These are phyloP conservation scores for Dysmachus trigonus DNA, from an alignment of 2,888 invertebrate species.

Conservation along the genomic window DNA sequence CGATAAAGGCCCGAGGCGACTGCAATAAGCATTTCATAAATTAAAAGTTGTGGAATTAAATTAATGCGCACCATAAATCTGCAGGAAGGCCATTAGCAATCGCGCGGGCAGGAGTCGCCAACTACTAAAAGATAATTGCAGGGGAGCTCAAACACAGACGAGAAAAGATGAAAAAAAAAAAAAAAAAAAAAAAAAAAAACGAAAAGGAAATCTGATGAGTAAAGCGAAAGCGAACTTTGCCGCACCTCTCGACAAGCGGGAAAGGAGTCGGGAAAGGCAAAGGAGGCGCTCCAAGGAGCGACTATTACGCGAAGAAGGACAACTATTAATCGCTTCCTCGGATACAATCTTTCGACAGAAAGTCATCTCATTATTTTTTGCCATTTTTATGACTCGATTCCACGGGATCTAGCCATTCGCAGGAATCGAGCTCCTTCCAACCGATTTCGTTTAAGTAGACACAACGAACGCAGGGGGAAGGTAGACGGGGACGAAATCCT, in stretches of 20 bases:
- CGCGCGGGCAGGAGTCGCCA: neutral
- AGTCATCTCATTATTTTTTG: constrained; percentile 32
- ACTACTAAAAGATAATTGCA: constrained; percentile 27
- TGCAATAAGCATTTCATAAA: constrained; percentile 35
- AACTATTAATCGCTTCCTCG: constrained; percentile 39
- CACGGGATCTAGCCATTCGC: constrained; percentile 3
- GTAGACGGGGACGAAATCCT: neutral
- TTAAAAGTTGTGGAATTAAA: constrained; percentile 29
- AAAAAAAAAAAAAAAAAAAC: too few relatives aligned
- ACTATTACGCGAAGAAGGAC: constrained; percentile 18
- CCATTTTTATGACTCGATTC: constrained; percentile 30
- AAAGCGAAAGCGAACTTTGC: neutral
- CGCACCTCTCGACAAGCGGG: neutral
- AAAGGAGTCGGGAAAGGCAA: too few relatives aligned
- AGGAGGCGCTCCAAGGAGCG: neutral
- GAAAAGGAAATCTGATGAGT: constrained; percentile 4
- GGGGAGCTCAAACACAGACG: neutral
- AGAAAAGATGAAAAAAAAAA: too few relatives aligned
- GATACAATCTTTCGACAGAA: constrained; percentile 27
- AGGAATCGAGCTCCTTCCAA: constrained; percentile 15
- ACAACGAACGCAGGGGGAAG: neutral
- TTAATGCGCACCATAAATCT: constrained; percentile 28
- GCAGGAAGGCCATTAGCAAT: constrained; percentile 1
- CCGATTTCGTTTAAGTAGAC: constrained; percentile 29
- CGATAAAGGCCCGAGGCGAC: neutral